Percentiles rank a stretch among this genome's conserved stretches.
Conservation (phyloP, 2,888 invertebrate genomes). For the Acanthoscelides obtectus region DNA sequence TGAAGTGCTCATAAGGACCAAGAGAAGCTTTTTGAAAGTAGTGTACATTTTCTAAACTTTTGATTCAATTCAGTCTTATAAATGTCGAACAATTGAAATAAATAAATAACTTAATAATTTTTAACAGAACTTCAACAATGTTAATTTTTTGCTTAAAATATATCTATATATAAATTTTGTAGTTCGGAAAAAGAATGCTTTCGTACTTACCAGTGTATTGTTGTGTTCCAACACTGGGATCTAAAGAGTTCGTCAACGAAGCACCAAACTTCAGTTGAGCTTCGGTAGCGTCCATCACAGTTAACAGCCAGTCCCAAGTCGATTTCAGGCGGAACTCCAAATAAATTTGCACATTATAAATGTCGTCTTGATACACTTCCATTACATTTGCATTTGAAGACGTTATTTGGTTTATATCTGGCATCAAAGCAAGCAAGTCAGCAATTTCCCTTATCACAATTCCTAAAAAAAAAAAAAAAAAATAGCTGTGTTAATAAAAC, state of each 20-base stretch:
- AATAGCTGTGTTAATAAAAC: background rate
- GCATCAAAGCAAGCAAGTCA: conserved; percentile 70
- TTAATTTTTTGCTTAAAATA: too few species aligned
- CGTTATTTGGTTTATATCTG: conserved; percentile 58
- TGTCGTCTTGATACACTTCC: conserved; percentile 76
- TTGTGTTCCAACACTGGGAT: conserved; percentile 28
- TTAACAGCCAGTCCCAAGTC: conserved; percentile 97
- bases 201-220: background rate
- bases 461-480: conserved; percentile 42
- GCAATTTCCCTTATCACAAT: conserved; percentile 92
- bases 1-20: too few species aligned
- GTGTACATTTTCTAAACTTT: too few species aligned
- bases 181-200: too few species aligned
- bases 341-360: conserved; percentile 75
- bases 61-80: too few species aligned
- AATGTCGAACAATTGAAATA: too few species aligned
- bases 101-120: too few species aligned
- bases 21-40: too few species aligned
- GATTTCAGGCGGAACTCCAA: conserved; percentile 81
- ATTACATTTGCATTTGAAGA: conserved; percentile 61
- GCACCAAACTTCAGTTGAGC: conserved; percentile 93
- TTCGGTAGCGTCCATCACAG: conserved; percentile 98
- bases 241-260: conserved; percentile 76
- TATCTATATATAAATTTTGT: too few species aligned
- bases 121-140: too few species aligned